phyloP scores from a whole-genome alignment of 2,797 vertebrate genomes.

The Pipistrellus pipistrellus region DNA sequence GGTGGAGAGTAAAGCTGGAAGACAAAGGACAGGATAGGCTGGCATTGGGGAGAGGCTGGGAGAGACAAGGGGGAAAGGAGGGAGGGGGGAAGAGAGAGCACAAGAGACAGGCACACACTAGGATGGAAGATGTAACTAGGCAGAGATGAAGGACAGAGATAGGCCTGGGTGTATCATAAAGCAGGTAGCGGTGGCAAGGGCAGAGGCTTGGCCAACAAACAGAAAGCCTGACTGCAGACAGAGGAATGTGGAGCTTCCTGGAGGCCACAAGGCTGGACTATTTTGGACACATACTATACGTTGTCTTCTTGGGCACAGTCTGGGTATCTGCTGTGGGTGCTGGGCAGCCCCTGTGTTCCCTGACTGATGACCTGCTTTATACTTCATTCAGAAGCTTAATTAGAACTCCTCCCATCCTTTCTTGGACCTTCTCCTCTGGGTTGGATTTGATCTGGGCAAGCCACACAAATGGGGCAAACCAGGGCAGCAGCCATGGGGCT shows the following conservation, averaged over 20 bases:
- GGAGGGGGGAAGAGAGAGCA: background rate
- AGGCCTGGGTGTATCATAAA: background rate
- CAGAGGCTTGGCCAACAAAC: background rate
- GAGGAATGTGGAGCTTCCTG: background rate
- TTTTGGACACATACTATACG: background rate
- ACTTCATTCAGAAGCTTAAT: constrained; percentile 34
- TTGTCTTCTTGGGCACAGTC: background rate
- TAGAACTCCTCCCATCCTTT: background rate
- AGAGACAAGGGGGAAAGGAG: background rate
- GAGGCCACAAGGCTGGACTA: constrained; percentile 16
- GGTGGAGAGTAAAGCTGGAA: background rate
- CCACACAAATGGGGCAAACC: background rate
- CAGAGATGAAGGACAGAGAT: background rate
- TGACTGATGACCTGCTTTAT: background rate
- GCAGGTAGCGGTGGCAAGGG: background rate
- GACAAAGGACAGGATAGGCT: background rate
- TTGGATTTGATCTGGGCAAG: background rate
- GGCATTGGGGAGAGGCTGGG: background rate
- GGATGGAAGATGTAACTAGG: background rate
- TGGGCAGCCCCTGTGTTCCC: background rate
- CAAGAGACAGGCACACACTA: background rate
- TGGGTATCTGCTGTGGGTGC: background rate
- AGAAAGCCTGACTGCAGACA: background rate
- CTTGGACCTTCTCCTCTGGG: background rate
- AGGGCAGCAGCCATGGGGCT: background rate